Conservation (phyloP, 2,113 vertebrate genomes). For the Pelusios castaneus region DNA sequence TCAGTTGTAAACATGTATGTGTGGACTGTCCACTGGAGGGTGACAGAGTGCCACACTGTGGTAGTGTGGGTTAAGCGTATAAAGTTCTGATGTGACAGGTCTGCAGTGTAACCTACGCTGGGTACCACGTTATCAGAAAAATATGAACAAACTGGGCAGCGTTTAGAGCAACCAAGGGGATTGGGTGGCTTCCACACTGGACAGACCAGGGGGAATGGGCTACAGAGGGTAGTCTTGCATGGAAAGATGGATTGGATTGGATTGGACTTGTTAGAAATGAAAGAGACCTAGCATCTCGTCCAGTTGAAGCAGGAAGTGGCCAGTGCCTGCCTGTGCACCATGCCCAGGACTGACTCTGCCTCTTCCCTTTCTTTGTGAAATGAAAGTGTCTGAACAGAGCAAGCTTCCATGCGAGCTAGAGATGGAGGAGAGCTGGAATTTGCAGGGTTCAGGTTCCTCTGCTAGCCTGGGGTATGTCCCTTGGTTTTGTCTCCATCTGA, state of each 20-base stretch:
- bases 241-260: too few relatives aligned
- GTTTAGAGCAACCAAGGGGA: background rate
- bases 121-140: background rate
- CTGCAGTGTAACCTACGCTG: too few relatives aligned
- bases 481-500: too few relatives aligned
- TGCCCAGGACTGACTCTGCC: too few relatives aligned
- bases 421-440: too few relatives aligned
- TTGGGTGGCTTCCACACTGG: background rate
- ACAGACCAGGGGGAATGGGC: background rate
- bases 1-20: background rate
- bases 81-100: background rate
- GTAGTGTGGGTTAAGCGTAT: background rate
- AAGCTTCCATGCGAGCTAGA: too few relatives aligned
- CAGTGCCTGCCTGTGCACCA: too few relatives aligned
- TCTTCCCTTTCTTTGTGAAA: too few relatives aligned
- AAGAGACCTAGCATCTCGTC: background rate
- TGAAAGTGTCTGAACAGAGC: too few relatives aligned
- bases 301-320: too few relatives aligned
- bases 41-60: background rate
- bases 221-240: background rate
- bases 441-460: too few relatives aligned
- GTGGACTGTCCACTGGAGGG: background rate
- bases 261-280: background rate
- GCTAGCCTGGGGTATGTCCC: too few relatives aligned
- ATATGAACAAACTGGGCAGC: background rate